These are phyloP conservation scores for Peromyscus nudipes DNA, from an alignment of 2,797 vertebrate species.

Conservation along the genomic window DNA sequence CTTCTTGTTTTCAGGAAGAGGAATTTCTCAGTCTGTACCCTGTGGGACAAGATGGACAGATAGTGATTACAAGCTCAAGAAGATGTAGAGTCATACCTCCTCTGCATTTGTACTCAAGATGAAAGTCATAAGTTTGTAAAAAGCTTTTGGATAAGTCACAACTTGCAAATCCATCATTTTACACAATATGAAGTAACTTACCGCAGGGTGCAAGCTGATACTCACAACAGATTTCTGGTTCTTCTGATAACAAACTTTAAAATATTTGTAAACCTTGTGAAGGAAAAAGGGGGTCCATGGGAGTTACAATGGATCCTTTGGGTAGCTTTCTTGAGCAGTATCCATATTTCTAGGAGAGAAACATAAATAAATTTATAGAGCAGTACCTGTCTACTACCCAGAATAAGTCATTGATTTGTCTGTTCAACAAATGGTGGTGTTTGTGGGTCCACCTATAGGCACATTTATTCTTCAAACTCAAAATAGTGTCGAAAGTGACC, in stretches of 20 bases:
- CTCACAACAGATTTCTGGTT: not conserved
- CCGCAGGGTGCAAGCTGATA: too few species aligned
- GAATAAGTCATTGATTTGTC: not conserved
- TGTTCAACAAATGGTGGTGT: not conserved
- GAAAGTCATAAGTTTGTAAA: not conserved
- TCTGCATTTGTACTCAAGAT: not conserved
- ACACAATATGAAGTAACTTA: not conserved
- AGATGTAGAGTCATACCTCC: not conserved
- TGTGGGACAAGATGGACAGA: not conserved
- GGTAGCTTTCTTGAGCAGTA: too few species aligned
- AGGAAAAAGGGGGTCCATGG: too few species aligned
- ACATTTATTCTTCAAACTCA: not conserved
- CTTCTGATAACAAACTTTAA: not conserved
- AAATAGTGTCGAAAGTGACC: not conserved
- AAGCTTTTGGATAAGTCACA: not conserved
- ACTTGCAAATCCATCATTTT: not conserved
- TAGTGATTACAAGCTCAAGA: not conserved
- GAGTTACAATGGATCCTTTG: too few species aligned
- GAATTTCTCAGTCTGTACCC: not conserved
- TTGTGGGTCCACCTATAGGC: not conserved
- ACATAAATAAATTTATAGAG: not conserved
- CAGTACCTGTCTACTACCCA: not conserved
- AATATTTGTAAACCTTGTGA: not conserved
- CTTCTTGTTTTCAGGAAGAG: too few species aligned
- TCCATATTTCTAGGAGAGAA: too few species aligned